Base-by-base conservation (phyloP, 2,797 vertebrate genomes). In the Argya squamiceps region DNA sequence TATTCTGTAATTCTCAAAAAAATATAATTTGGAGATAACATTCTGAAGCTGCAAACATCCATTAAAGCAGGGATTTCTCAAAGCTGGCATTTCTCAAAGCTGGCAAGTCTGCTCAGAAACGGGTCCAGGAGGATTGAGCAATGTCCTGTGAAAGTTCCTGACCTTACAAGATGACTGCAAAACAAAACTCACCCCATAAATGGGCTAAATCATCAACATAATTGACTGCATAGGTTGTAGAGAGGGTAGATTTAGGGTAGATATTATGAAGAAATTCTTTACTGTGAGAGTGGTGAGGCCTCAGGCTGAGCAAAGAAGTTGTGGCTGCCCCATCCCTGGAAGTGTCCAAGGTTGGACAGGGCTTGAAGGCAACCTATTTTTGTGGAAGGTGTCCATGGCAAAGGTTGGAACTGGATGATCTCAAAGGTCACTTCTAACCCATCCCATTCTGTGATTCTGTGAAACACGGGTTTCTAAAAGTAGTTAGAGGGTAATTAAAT, bases 101-200 rank as follows among this genome's bases (percentile, higher is more conserved):
- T 75, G 69, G 32, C 22, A 55, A 10, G 2, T 68, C 50, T 84
- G 26, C 58, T 62, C 59, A 74, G 84, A 89, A 91, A 81, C 0
- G 1, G n/a, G n/a, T 71, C 52, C 75, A 60, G 76, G 52, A 56
- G 34, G 67, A 36, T 92, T 95, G 69, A 71, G 92, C 65, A 96
- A 97, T 0, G 10, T 88, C 81, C 86, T 65, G 71, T 71, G 75
- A 91, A 95, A 91, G 78, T 78, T 78, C 84, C 58, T 88, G 73
- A 74, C 71, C 58, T 65, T 74, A 62, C 39, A 75, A 64, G 29
- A 14, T 26, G 1, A 22, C 6, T 30, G 20, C 37, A 74, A 84
- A 89, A 56, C 47, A 88, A 53, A 89, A 68, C 29, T 83, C 64
- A 62, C 15, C 32, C 29, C 63, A 21, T 34, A 89, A 81, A 85